Conservation (phyloP, 2,113 vertebrate species). For the Tachuris rubrigastra region DNA sequence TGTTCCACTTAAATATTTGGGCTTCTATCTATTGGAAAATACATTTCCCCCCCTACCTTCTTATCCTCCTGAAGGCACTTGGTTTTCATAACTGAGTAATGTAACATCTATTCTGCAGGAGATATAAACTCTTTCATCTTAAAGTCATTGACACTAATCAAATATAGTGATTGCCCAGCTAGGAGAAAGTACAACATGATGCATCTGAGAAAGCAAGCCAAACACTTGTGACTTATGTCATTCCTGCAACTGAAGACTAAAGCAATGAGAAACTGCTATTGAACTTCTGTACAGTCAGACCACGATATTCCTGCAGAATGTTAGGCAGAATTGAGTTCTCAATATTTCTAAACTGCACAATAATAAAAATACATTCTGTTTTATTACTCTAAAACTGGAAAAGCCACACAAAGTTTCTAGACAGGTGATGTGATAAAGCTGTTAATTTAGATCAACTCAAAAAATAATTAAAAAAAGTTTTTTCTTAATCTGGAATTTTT, state of each 20-base stretch:
- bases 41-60: neutral
- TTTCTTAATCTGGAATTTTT: neutral
- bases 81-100: neutral
- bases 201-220: neutral
- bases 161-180: neutral
- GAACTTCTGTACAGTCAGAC: neutral
- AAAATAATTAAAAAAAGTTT: neutral
- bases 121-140: neutral
- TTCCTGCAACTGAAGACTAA: neutral
- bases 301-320: neutral
- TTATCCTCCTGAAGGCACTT: neutral
- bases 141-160: neutral
- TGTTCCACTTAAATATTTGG: slow-evolving; percentile 5
- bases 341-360: neutral
- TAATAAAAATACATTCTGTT: neutral
- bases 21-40: neutral
- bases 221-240: neutral
- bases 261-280: neutral
- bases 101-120: neutral
- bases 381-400: neutral
- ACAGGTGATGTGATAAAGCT: neutral
- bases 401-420: neutral
- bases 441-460: neutral
- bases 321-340: neutral
- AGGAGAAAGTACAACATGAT: neutral